phyloP scores from a whole-genome alignment of 2,797 vertebrate species.

The Rallus crepitans region DNA sequence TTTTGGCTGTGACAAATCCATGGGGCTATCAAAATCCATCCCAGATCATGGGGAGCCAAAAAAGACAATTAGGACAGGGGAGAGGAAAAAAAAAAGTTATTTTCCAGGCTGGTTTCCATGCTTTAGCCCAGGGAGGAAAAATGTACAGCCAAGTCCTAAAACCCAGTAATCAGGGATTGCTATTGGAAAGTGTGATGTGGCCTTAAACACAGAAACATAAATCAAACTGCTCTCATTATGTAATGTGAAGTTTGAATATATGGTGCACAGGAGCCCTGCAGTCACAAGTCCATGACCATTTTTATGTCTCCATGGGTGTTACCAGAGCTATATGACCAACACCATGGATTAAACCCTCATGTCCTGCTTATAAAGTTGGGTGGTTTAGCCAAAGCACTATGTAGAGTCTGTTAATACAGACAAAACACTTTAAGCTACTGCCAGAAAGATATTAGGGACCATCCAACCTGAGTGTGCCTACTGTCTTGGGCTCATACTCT shows the following conservation, averaged over 20 bases:
- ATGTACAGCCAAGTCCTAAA: background rate
- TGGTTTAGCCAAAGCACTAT: background rate
- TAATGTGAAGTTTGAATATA: background rate
- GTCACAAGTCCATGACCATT: background rate
- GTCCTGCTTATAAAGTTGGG: background rate
- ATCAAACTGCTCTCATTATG: background rate
- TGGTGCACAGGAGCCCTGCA: background rate
- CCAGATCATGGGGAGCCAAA: background rate
- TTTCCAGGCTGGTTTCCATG: background rate
- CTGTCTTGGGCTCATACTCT: background rate
- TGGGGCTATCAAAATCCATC: background rate
- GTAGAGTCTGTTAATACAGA: background rate
- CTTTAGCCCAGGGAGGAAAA: background rate
- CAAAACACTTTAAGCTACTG: background rate
- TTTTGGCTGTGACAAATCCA: background rate
- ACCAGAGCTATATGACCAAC: background rate
- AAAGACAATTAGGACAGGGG: background rate
- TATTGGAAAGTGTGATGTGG: background rate
- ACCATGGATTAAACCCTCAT: background rate
- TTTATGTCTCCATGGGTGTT: background rate
- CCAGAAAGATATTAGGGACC: background rate
- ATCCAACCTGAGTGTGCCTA: background rate
- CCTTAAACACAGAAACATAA: background rate
- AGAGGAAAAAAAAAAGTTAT: slow-evolving; percentile 8
- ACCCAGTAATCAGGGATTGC: background rate